A percentile compares a stretch with the other conserved stretches of the same genome.
These are phyloP conservation scores for pig (Sus scrofa) DNA, from an alignment of 2,113 vertebrate genomes.

Conservation along the genomic window T2T-Sscrofa CM000825.6:71082001-71082500, in stretches of 20 bases:
- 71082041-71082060: background rate
- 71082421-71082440: background rate
- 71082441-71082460: background rate
- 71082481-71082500: background rate
- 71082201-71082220: background rate
- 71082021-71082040: too few relatives aligned
- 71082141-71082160: slow-evolving; percentile 1
- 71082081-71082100: slow-evolving; percentile 10
- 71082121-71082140: background rate
- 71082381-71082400: slow-evolving; percentile 12
- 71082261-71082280: slow-evolving; percentile 31
- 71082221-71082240: background rate
- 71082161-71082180: background rate
- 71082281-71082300: background rate
- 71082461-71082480: background rate
- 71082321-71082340: background rate
- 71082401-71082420: background rate
- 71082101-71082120: background rate
- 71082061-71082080: background rate
- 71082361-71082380: background rate
- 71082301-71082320: background rate
- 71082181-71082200: slow-evolving; percentile 21
- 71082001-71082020: too few relatives aligned
- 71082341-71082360: background rate
- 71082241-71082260: slow-evolving; percentile 22